A percentile compares a stretch with the other conserved stretches of the same genome.
Evolutionary conservation across 2,113 vertebrate genomes (phyloP).

Genomic region (Stercorarius parasiticus): DNA sequence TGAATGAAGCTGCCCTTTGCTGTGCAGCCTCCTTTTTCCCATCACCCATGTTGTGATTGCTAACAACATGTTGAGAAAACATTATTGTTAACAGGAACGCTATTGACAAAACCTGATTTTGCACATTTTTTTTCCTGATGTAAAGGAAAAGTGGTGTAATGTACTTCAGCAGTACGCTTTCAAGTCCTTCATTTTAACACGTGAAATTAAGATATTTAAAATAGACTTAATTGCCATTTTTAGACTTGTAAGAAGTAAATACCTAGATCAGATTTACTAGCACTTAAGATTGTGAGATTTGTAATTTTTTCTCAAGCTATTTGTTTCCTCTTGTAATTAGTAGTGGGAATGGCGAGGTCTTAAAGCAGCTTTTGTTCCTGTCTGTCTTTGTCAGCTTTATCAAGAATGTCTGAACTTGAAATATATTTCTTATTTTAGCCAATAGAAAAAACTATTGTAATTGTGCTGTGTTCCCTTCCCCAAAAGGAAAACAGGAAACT

Average conservation of each 20-base stretch:
- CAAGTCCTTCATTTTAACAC: background rate
- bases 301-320: background rate
- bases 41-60: background rate
- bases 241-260: background rate
- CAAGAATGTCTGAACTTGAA: background rate
- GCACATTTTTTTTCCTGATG: background rate
- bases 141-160: background rate
- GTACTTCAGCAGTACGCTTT: background rate
- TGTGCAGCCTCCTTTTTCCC: background rate
- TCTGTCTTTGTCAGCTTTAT: constrained; percentile 5
- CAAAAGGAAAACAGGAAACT: background rate
- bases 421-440: background rate
- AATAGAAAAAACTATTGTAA: background rate
- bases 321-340: background rate
- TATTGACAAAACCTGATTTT: background rate
- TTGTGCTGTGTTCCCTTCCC: background rate
- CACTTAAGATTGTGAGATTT: background rate
- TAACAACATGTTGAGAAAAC: background rate
- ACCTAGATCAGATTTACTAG: background rate
- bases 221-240: background rate
- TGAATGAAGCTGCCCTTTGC: background rate
- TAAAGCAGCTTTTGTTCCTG: background rate
- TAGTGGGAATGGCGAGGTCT: background rate
- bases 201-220: background rate
- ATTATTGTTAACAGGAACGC: background rate